Evolutionary conservation across 2,888 invertebrate species (phyloP).

Genomic region (Melinaea marsaeus): DNA sequence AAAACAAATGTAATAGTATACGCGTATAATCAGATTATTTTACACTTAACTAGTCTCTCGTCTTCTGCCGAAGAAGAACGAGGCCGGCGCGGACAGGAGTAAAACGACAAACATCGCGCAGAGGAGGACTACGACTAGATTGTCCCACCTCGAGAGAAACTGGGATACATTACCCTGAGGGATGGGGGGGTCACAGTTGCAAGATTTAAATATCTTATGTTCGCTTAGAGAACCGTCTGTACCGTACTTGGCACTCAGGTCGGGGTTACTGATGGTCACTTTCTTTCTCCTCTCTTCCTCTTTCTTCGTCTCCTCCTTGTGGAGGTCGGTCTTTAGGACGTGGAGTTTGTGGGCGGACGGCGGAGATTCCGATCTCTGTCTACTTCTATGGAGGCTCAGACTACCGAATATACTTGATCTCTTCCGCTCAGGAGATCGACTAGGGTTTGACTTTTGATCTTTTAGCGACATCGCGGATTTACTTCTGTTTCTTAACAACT

Average conservation of each 20-base stretch:
- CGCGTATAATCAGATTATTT: slow-evolving; percentile 33
- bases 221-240: neutral
- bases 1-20: slow-evolving; percentile 21
- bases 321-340: neutral
- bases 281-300: slow-evolving; percentile 25
- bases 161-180: slow-evolving; percentile 9
- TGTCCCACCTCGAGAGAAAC: slow-evolving; percentile 35
- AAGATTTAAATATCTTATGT: slow-evolving; percentile 8
- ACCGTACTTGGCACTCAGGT: slow-evolving; percentile 9
- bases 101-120: slow-evolving; percentile 39
- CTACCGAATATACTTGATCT: slow-evolving; percentile 11
- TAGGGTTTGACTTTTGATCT: slow-evolving; percentile 12
- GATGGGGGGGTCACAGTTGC: slow-evolving; percentile 1
- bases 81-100: slow-evolving; percentile 42
- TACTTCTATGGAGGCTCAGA: slow-evolving; percentile 10
- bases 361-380: neutral
- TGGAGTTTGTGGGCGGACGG: neutral
- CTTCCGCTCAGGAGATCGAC: slow-evolving; percentile 12
- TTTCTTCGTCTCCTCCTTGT: neutral
- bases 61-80: slow-evolving; percentile 35
- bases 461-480: slow-evolving; percentile 30
- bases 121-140: slow-evolving; percentile 41
- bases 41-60: slow-evolving; percentile 40
- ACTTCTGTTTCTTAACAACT: slow-evolving; percentile 28
- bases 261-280: slow-evolving; percentile 19